phyloP scores from a whole-genome alignment of 1,140 invertebrate genomes.

The Drosophila lini region DNA sequence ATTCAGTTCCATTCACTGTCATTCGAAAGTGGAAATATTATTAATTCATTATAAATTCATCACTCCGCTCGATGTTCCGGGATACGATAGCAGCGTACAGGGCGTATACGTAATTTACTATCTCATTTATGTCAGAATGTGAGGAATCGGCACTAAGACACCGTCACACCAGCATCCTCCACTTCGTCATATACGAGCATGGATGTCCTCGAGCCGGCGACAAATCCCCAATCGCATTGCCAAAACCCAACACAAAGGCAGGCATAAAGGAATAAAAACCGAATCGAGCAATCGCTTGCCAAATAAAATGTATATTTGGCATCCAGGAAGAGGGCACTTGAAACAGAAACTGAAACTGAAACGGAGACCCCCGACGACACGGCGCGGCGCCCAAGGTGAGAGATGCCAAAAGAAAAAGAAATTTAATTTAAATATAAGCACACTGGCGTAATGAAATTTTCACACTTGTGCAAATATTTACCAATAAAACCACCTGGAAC shows the following conservation, averaged over 20 bases:
- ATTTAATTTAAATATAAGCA: slow-evolving; percentile 84
- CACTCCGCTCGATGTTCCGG: slow-evolving; percentile 12
- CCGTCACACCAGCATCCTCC: slow-evolving; percentile 4
- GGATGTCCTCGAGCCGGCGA: slow-evolving; percentile 2
- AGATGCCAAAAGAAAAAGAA: slow-evolving; percentile 63
- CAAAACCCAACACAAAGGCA: slow-evolving; percentile 50
- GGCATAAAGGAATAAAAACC: slow-evolving; percentile 63
- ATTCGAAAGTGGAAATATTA: slow-evolving; percentile 27
- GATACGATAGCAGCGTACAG: slow-evolving; percentile 1
- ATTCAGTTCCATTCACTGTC: slow-evolving; percentile 36
- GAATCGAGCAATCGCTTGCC: slow-evolving; percentile 64
- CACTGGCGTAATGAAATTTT: slow-evolving; percentile 83
- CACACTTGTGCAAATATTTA: slow-evolving; percentile 84
- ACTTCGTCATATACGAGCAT: background rate
- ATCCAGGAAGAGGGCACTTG: slow-evolving; percentile 62
- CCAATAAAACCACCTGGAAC: slow-evolving; percentile 68
- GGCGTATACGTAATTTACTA: slow-evolving; percentile 39
- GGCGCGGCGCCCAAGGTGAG: slow-evolving; percentile 27
- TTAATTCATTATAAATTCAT: slow-evolving; percentile 48
- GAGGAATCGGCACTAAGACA: slow-evolving; percentile 27
- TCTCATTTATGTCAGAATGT: slow-evolving; percentile 32
- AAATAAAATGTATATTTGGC: slow-evolving; percentile 67
- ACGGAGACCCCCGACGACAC: slow-evolving; percentile 7
- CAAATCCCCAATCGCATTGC: slow-evolving; percentile 67
- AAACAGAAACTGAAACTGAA: slow-evolving; percentile 49